Base-by-base conservation (phyloP, 2,113 vertebrate species). In the Rana temporaria region DNA sequence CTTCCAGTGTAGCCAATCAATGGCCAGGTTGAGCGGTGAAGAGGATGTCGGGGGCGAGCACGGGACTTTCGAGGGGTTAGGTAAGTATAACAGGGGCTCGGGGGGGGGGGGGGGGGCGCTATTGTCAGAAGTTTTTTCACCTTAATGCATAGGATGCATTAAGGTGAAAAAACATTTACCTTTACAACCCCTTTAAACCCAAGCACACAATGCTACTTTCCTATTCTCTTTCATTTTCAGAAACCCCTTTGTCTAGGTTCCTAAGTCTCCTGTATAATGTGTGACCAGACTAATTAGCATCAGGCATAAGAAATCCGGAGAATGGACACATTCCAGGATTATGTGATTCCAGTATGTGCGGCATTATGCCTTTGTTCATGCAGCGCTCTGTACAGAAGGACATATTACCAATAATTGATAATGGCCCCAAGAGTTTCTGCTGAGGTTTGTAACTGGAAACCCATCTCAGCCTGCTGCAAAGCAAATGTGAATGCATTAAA, bases 381-480 rank as follows among this genome's bases (percentile, higher is more conserved):
- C 42, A 32, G 4, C 4, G 56, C 57, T 22, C 19, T 62, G 60
- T 38, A 62, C 72, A 75, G 30, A 7, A 75, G 72, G 56, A 75
- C 53, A 60, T 32, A 60, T 62, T 75, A 17, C 72, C 72, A 75
- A 75, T 75, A 75, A 75, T 75, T 75, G 72, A 75, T 75, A 62
- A 42, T 75, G 56, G 72, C 72, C 53, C 53, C 15, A 38, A 15
- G n/a, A 42, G 32, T 75, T 75, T 62, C 56, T 75, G 53, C 71
- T 38, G 71, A 34, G 71, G 56, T 75, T 62, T 75, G 30, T 75
- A 62, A 75, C 72, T 75, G 72, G 72, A 75, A 75, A 75, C 72
- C 72, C 60, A 42, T 20, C 26, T n/a, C 53, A 42, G 56, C 56
- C 18, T 42, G 18, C 17, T 71, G 52, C 69, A 56, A 16, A 72